Percentiles rank a stretch among this genome's conserved stretches.
These are phyloP conservation scores for Rhynchonema sp. DNA, from an alignment of 2,888 invertebrate genomes.

Conservation along the genomic window DNA sequence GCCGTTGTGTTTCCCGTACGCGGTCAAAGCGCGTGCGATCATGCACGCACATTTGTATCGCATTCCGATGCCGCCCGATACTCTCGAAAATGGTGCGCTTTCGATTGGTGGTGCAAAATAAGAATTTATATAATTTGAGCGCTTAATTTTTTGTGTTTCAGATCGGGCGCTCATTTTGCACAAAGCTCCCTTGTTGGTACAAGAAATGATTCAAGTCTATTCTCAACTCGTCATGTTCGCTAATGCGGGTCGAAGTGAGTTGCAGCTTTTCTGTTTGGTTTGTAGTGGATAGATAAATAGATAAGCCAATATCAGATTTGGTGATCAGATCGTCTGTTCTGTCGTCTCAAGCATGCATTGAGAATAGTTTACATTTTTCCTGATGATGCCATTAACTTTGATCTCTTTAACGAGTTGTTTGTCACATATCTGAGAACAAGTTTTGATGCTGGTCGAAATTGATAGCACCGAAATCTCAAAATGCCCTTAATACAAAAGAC, in stretches of 20 bases:
- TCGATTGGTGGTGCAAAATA: background rate
- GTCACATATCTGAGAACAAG: too few species aligned
- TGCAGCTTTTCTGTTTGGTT: background rate
- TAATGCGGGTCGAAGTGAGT: slow-evolving; percentile 56
- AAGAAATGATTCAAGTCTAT: slow-evolving; percentile 89
- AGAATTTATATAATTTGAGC: too few species aligned
- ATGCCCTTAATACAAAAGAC: too few species aligned
- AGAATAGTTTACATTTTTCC: too few species aligned
- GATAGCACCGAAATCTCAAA: too few species aligned
- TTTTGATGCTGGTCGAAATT: too few species aligned
- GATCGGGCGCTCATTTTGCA: slow-evolving; percentile 35
- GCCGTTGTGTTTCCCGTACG: slow-evolving; percentile 74
- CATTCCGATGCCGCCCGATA: slow-evolving; percentile 33
- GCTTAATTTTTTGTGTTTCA: background rate
- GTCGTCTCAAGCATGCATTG: too few species aligned
- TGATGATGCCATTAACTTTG: too few species aligned
- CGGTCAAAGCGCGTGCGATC: slow-evolving; percentile 62
- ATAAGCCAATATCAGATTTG: too few species aligned
- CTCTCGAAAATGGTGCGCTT: slow-evolving; percentile 27
- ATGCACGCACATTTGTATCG: slow-evolving; percentile 88
- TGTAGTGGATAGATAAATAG: too few species aligned
- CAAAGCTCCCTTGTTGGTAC: slow-evolving; percentile 79
- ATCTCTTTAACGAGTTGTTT: too few species aligned
- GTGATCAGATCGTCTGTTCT: too few species aligned
- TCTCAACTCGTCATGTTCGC: slow-evolving; percentile 68